These are phyloP conservation scores for Thunnus thynnus DNA, from an alignment of 2,113 vertebrate genomes.

Conservation along the genomic window DNA sequence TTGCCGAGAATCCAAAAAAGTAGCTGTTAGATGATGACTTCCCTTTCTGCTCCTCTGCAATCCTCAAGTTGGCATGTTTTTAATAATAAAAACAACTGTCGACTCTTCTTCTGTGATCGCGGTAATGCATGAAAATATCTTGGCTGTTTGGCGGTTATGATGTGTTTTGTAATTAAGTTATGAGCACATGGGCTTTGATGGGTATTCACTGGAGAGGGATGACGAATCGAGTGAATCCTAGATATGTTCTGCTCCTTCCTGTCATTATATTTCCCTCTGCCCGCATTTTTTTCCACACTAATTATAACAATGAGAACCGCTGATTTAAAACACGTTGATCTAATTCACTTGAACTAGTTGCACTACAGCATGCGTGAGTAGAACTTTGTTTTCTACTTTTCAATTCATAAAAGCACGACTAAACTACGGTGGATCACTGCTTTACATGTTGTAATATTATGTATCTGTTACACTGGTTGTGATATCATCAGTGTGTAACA, in stretches of 20 bases:
- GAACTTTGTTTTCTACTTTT: neutral
- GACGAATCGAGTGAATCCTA: constrained; percentile 34
- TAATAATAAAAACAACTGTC: constrained; percentile 52
- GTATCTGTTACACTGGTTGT: constrained; percentile 40
- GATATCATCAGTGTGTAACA: constrained; percentile 28
- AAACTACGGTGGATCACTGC: neutral
- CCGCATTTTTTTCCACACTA: constrained; percentile 22
- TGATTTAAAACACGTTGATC: neutral
- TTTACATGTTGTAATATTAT: constrained; percentile 41
- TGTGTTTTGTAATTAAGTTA: constrained; percentile 67
- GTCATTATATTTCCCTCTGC: constrained; percentile 47
- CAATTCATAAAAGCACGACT: neutral
- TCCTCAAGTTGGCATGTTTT: constrained; percentile 45
- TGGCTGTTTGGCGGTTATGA: constrained; percentile 43
- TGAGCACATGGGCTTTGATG: constrained; percentile 59
- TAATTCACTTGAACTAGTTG: neutral
- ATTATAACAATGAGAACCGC: constrained; percentile 53
- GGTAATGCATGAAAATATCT: constrained; percentile 44
- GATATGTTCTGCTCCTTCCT: constrained; percentile 49
- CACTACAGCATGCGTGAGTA: neutral
- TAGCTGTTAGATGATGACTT: constrained; percentile 20
- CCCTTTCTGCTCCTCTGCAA: constrained; percentile 11
- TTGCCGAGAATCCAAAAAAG: constrained; percentile 12
- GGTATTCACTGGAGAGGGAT: constrained; percentile 43
- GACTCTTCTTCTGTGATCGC: constrained; percentile 10